Conservation (phyloP, 2,888 invertebrate genomes). For the Ommatoiulus sabulosus region DNA sequence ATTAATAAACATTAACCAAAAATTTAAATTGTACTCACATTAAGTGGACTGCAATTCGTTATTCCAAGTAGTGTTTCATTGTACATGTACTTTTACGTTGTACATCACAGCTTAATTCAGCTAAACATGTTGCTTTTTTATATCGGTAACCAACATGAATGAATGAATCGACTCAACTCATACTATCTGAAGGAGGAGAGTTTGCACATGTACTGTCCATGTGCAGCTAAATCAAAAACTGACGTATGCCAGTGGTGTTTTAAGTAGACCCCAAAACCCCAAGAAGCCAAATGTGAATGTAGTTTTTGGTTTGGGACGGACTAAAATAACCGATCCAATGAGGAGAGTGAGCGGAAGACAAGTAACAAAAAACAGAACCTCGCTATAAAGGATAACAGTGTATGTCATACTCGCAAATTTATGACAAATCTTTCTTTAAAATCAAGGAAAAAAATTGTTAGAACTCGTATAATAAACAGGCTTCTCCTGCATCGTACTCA, state of each 20-base stretch:
- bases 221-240: background rate
- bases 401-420: background rate
- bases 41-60: background rate
- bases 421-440: background rate
- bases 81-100: background rate
- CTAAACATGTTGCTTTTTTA: background rate
- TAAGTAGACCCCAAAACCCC: background rate
- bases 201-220: too few relatives aligned
- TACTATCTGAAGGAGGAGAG: background rate
- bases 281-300: background rate
- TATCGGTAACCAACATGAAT: too few relatives aligned
- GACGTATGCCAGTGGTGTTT: background rate
- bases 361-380: constrained; percentile 41
- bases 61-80: background rate
- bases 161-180: background rate
- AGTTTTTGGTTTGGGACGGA: constrained; percentile 12
- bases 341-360: constrained; percentile 19
- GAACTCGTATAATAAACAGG: constrained; percentile 9
- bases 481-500: background rate
- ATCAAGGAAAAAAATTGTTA: background rate
- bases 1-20: background rate
- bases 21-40: background rate
- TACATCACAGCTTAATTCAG: background rate
- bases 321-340: constrained; percentile 22
- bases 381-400: constrained; percentile 23